Evolutionary conservation across 2,113 vertebrate species (phyloP).

Genomic region (Synodontis membranacea): DNA sequence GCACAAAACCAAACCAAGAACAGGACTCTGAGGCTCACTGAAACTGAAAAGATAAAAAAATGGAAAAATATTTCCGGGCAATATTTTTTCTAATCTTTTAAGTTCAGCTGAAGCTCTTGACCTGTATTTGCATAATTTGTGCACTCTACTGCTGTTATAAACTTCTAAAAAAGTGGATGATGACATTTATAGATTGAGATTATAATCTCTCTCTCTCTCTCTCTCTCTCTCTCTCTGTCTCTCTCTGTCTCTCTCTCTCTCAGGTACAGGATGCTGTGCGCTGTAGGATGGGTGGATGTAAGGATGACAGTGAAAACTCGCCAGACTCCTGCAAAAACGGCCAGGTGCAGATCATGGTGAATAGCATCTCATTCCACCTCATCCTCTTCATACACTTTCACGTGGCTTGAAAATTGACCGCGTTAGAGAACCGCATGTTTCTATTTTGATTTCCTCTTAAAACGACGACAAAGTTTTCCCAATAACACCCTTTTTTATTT

Average conservation of each 20-base stretch:
- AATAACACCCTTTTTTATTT: neutral
- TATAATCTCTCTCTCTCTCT: neutral
- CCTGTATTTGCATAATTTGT: neutral
- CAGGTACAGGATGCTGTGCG: slow-evolving; percentile 97
- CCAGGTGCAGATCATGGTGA: slow-evolving; percentile 99
- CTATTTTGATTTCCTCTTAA: neutral
- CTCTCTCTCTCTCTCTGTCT: neutral
- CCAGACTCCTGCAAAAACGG: slow-evolving; percentile 98
- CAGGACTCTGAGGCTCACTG: neutral
- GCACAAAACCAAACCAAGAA: neutral
- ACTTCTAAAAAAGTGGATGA: neutral
- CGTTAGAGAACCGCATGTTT: neutral
- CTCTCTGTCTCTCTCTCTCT: neutral
- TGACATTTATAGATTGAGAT: neutral
- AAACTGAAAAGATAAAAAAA: neutral
- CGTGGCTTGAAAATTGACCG: neutral
- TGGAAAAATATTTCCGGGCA: neutral
- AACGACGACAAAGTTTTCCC: neutral
- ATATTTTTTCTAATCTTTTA: neutral
- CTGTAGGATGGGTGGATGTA: slow-evolving; percentile 93
- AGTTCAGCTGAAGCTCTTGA: neutral
- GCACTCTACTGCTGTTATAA: neutral
- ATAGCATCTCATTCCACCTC: slow-evolving; percentile 75
- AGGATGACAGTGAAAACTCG: slow-evolving; percentile 96
- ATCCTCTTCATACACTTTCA: slow-evolving; percentile 43